Evolutionary conservation across 2,888 invertebrate species (phyloP), one percentile per base, ranked within the genome.

Genomic region (Euspilapteryx auroguttella): DNA sequence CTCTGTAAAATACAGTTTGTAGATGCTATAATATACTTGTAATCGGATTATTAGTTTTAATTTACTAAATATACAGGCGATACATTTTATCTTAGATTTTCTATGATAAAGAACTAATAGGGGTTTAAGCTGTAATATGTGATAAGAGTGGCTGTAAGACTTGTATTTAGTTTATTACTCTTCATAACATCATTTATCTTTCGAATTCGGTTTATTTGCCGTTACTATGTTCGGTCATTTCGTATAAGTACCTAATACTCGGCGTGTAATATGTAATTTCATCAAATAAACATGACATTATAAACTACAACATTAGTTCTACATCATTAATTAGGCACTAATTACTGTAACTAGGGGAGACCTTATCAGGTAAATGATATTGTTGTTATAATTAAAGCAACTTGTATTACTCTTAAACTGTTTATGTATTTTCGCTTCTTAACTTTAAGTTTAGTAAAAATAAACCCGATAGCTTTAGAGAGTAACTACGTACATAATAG

Each of bases 131-230:
- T 65, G 61, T 69, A 54, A 59, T 64, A 62, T 71, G 73, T 75
- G 75, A 73, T 73, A 75, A 71, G 71, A 62, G 71, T 65, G 75
- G 71, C 71, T 75, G 75, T 71, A 69, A 64, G 56, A 56, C 48
- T 49, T 55, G 45, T 49, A 44, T 55, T 54, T 56, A 48, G 47
- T 58, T 54, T 56, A 42, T 44, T 46, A 44, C 48, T 52, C n/a
- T n/a, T n/a, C n/a, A n/a, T n/a, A n/a, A n/a, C n/a, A n/a, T n/a
- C n/a, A n/a, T n/a, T n/a, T 47, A 54, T 57, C 55, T 55, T 55
- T 51, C 51, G 41, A 45, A 25, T 24, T 15, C 11, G 20, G 27
- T 27, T 25, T 30, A 24, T 24, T 32, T 27, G 28, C 28, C 33
- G 30, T 29, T 29, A 24, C 30, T 25, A n/a, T n/a, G n/a, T n/a